These are phyloP conservation scores for Cartodere bifasciata DNA, from an alignment of 2,888 invertebrate species.

Conservation along the genomic window DNA sequence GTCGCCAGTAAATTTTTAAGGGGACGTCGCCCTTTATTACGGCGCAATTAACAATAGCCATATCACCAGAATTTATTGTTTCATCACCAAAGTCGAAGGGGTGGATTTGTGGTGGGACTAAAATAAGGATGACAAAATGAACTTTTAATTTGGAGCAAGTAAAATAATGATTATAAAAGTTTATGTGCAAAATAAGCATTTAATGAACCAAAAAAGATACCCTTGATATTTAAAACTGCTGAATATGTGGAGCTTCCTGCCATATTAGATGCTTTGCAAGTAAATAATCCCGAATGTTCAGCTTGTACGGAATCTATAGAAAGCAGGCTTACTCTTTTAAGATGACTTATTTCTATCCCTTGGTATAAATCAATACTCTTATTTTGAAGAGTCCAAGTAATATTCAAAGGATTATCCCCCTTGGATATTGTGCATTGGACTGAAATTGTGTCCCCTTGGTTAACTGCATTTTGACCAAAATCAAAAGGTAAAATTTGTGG, in stretches of 20 bases:
- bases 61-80: constrained; percentile 36
- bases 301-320: constrained; percentile 38
- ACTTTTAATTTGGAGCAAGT: no score
- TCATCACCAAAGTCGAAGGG: constrained; percentile 67
- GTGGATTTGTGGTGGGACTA: constrained; percentile 69
- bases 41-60: constrained; percentile 40
- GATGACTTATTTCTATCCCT: constrained; percentile 9
- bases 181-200: no score
- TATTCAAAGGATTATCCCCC: constrained; percentile 48
- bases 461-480: constrained; percentile 40
- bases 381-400: constrained; percentile 42
- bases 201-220: no score
- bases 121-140: constrained; percentile 10
- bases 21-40: constrained; percentile 70
- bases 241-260: constrained; percentile 44
- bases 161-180: neutral
- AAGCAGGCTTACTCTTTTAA: constrained; percentile 18
- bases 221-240: constrained; percentile 31
- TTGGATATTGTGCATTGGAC: constrained; percentile 46
- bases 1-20: constrained; percentile 60
- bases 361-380: neutral
- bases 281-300: constrained; percentile 48
- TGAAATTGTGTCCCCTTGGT: constrained; percentile 43
- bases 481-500: constrained; percentile 43
- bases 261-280: constrained; percentile 46